Base-by-base conservation (phyloP, 2,888 invertebrate species). In the Callinectes sapidus region DNA sequence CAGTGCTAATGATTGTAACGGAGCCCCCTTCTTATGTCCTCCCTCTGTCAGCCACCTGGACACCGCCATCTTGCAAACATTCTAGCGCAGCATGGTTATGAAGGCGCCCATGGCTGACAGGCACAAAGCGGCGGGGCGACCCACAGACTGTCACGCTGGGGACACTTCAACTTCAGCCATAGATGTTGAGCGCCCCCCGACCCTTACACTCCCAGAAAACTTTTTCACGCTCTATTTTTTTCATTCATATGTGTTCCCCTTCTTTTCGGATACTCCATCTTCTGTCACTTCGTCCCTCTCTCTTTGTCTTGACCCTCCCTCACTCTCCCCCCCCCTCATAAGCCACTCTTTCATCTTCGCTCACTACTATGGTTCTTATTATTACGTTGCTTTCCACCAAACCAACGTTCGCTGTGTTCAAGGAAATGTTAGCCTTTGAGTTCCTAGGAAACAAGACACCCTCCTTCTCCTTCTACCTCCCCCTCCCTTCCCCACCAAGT, bases 1-100 rank as follows among this genome's bases (percentile, higher is more conserved):
- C 89, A 54, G 32, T 77, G 54, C 90, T 90, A 90, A 90, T 90
- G 90, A 77, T 90, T 81, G 90, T 81, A 90, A 77, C 90, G 48
- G 90, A 90, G 10, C 54, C 90, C 32, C n/a, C 66, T 48, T 48
- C 61, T 35, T 32, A 89, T 32, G 3, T 14, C 77, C 81, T 23
- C 5, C 90, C 90, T 54, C 54, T 8, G 13, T 14, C 14, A 42
- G 39, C 71, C 54, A 61, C 89, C 39, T 35, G 71, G 71, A 54
- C 81, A 55, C 61, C 28, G 13, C 55, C 88, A 61, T 48, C 13
- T 23, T 16, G 90, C 77, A 90, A 90, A 90, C 54, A 48, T 42
- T 81, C 28, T 32, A n/a, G n/a, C 88, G 28, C 28, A 55, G 55
- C 61, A 35, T 16, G 54, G 35, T 16, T 23, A 28, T 88, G 88